Evolutionary conservation across 2,113 vertebrate species (phyloP), one percentile per base, ranked within the genome.

Genomic region (Clarias batrachus): DNA sequence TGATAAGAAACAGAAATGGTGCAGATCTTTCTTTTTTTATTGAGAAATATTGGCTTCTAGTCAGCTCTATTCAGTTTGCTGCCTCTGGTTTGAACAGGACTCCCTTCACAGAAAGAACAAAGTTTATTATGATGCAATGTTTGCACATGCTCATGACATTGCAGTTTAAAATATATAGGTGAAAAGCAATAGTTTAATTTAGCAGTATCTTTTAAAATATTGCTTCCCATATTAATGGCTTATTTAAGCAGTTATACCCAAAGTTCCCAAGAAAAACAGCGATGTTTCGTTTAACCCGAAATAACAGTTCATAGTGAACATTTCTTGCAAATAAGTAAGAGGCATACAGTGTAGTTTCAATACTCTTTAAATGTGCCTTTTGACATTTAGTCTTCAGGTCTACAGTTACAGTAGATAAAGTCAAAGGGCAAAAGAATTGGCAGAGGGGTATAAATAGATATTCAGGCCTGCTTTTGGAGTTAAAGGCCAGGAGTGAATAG

Each of bases 351-450:
- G 82, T 85, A 89, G 87, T 91, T 92, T 90, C 93, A 94, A 92
- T 91, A 89, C 92, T 19, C 65, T 63, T 89, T 93, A 90, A 92
- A 87, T 91, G 94, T 94, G 91, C 91, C 90, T 92, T 90, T 87
- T 97, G 96, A 96, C 95, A 95, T 96, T 97, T 96, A 95, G 92
- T 91, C 85, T 85, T 85, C 71, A 86, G 91, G 91, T 92, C 94
- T 97, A 95, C 86, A 79, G 92, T 97, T 97, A 96, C 95, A 95
- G 91, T 92, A 92, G 90, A 93, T 89, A 90, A 95, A 94, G 94
- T 95, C 92, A 96, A 92, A 93, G 90, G 94, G 93, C 88, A 92
- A 91, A 91, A 94, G 92, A 94, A 94, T 87, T 91, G 89, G 87
- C 90, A 66, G 48, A 88, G 74, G 91, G 94, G 87, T 94, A 96